Conservation (phyloP, 2,797 vertebrate genomes). For the Enteromius trimaculatus region DNA sequence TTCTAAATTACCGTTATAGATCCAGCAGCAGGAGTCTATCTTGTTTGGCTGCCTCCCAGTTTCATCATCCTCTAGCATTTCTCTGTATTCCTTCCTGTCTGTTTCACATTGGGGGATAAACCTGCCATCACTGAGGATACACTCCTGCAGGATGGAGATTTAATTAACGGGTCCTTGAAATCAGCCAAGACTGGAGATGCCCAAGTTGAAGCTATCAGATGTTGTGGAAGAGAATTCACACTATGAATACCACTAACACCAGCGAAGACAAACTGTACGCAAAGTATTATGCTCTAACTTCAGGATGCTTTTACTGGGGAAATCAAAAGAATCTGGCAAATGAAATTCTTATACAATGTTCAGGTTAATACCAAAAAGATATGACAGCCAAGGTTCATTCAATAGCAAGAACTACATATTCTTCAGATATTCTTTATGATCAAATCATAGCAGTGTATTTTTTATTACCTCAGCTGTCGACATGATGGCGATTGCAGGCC, state of each 20-base stretch:
- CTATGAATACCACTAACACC: neutral
- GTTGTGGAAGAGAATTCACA: conserved; percentile 5
- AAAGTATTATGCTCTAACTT: neutral
- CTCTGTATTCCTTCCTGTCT: conserved; percentile 33
- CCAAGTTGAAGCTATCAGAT: conserved; percentile 36
- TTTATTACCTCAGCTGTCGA: neutral
- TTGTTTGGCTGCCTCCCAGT: conserved; percentile 40
- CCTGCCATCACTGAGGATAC: conserved; percentile 47
- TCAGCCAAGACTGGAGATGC: conserved; percentile 47
- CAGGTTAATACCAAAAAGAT: neutral
- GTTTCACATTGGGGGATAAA: conserved; percentile 38
- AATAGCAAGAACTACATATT: neutral
- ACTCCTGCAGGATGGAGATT: conserved; percentile 45
- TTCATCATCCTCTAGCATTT: conserved; percentile 22
- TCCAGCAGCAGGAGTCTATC: conserved; percentile 47
- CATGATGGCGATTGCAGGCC: neutral
- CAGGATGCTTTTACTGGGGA: neutral
- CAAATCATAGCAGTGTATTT: neutral
- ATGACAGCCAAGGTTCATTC: neutral
- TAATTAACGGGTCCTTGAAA: conserved; percentile 47
- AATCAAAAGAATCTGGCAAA: neutral
- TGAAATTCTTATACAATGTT: neutral
- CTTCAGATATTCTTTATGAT: neutral
- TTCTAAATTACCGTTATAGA: conserved; percentile 41
- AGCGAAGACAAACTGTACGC: neutral